Evolutionary conservation across 2,888 invertebrate genomes (phyloP).

Genomic region (Lasioglossum calceatum): DNA sequence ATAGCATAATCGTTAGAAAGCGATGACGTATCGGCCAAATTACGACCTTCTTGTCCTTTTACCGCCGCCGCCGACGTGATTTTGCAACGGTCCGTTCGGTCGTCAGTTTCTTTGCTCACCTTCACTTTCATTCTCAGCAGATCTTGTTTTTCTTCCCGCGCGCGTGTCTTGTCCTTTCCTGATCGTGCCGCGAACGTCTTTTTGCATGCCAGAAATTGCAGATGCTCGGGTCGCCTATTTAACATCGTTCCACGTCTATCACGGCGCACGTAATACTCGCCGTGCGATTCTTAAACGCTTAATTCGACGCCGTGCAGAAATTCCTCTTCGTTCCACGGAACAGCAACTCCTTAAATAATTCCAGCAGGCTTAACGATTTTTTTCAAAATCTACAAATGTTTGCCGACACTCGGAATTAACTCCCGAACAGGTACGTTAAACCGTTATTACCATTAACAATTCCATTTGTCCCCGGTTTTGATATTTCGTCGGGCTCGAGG

Average conservation of each 20-base stretch:
- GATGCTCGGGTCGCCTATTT: slow-evolving; percentile 5
- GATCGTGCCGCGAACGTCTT: slow-evolving; percentile 22
- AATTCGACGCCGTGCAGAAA: neutral
- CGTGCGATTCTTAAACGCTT: neutral
- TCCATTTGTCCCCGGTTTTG: neutral
- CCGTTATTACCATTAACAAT: neutral
- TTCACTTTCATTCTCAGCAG: slow-evolving; percentile 65
- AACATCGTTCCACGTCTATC: slow-evolving; percentile 6
- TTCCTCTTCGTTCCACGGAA: neutral
- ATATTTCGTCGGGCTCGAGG: neutral
- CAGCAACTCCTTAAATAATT: neutral
- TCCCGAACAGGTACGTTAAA: neutral
- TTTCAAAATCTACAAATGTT: neutral
- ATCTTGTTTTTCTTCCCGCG: slow-evolving; percentile 43
- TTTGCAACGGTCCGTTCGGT: slow-evolving; percentile 57
- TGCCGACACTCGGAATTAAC: neutral
- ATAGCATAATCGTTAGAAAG: slow-evolving; percentile 65
- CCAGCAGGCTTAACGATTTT: neutral
- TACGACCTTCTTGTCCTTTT: slow-evolving; percentile 62
- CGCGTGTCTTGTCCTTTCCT: slow-evolving; percentile 38
- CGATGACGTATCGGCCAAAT: slow-evolving; percentile 56
- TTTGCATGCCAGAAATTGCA: slow-evolving; percentile 18
- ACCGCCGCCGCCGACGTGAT: slow-evolving; percentile 43
- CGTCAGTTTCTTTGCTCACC: slow-evolving; percentile 57
- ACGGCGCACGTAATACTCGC: neutral